Base-by-base conservation (phyloP, 2,797 vertebrate genomes). In the Acipenser ruthenus region DNA sequence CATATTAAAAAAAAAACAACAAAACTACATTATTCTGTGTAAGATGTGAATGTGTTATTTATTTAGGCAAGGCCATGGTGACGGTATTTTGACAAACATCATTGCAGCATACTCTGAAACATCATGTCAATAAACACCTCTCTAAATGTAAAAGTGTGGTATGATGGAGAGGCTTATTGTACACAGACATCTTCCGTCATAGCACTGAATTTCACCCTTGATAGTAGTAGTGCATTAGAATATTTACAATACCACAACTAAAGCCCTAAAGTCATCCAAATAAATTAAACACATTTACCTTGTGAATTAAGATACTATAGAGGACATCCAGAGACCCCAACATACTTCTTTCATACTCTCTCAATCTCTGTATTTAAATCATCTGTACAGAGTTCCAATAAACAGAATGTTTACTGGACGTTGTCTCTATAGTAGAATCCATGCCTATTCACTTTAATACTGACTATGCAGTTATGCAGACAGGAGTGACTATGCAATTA, bases 311-410 rank as follows among this genome's bases (percentile, higher is more conserved):
- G 66, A 80, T 72, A 8, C 84, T 72, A 80, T 86, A 90, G 69
- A 91, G 84, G 74, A 88, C 76, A n/a, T 85, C 86, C 80, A 89
- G 85, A 71, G 83, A 89, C 80, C 87, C 87, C 83, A 88, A 85
- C 88, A 89, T 89, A 74, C 68, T 75, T 48, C 60, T 53, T 6
- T 67, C 37, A 37, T 12, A 58, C 62, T 69, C 68, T 64, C 49
- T 53, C 65, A 73, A 72, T 47, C 23, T 37, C 23, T 37, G 23
- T 4, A 4, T 4, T 37, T 37, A 37, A 37, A 37, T 37, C 23
- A 37, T 37, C 2, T 4, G 23, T 37, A 37, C 23, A 37, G 23
- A 37, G 23, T 37, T 37, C 1, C 23, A 37, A 37, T 37, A 37
- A 37, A 37, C 23, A 37, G 23, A 37, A 37, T 37, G 4, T 37